These are phyloP conservation scores for Pseudeuparius sepicola DNA, from an alignment of 2,888 invertebrate species.

Conservation along the genomic window DNA sequence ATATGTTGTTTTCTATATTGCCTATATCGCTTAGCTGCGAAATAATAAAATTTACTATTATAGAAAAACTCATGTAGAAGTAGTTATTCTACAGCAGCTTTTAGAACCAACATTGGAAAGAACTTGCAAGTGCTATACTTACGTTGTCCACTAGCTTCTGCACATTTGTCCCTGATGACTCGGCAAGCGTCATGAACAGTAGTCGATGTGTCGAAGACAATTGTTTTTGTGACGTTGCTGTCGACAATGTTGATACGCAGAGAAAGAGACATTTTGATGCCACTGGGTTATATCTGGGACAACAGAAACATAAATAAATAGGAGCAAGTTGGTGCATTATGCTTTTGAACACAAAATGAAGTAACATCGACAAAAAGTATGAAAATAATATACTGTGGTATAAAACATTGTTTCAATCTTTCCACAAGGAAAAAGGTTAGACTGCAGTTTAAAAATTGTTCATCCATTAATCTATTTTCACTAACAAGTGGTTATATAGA, in stretches of 20 bases:
- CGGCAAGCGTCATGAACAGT: constrained; percentile 93
- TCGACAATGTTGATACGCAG: constrained; percentile 79
- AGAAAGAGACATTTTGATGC: constrained; percentile 50
- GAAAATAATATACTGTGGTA: no score
- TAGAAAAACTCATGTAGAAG: not conserved
- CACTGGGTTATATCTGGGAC: constrained; percentile 18
- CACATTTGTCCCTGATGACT: constrained; percentile 89
- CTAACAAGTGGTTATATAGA: no score
- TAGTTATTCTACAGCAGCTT: constrained; percentile 4
- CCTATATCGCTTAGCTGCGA: no score
- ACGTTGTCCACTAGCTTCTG: constrained; percentile 87
- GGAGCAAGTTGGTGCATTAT: not conserved
- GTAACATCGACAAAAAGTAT: not conserved
- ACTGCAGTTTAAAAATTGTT: no score
- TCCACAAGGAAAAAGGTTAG: no score
- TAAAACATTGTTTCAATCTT: no score
- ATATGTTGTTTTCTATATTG: no score
- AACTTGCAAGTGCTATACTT: no score
- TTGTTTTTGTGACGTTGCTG: constrained; percentile 87
- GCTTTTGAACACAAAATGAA: constrained; percentile 2
- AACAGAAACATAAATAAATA: no score
- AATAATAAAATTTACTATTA: constrained; percentile 1
- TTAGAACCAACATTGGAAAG: no score
- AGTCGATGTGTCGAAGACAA: constrained; percentile 94
- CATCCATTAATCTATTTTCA: no score